A percentile compares a stretch with the other conserved stretches of the same genome.
phyloP scores from a whole-genome alignment of 2,797 vertebrate genomes.

The Micromesistius poutassou region DNA sequence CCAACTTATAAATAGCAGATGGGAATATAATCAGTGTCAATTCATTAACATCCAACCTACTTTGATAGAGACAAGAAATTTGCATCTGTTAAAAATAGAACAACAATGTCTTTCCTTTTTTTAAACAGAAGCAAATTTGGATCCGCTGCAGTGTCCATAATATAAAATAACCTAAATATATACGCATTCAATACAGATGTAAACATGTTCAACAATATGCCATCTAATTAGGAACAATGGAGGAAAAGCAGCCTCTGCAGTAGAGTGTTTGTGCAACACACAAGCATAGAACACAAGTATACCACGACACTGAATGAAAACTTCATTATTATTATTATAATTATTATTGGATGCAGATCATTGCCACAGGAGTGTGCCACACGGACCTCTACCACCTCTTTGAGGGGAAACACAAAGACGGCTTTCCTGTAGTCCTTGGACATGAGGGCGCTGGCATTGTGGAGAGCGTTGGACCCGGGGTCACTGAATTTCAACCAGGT shows the following conservation, averaged over 20 bases:
- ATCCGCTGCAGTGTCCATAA: not conserved
- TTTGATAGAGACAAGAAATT: too few relatives aligned
- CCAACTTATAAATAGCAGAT: too few relatives aligned
- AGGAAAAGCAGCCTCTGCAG: not conserved
- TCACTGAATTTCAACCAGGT: constrained; percentile 74
- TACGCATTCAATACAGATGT: not conserved
- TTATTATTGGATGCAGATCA: constrained; percentile 64
- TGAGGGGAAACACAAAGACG: constrained; percentile 40
- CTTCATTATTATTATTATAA: too few relatives aligned
- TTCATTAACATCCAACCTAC: too few relatives aligned
- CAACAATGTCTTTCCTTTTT: too few relatives aligned
- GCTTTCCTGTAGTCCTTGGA: constrained; percentile 71
- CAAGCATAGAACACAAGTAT: not conserved
- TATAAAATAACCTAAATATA: not conserved
- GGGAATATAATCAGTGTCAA: too few relatives aligned
- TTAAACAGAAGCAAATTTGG: too few relatives aligned
- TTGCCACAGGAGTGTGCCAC: constrained; percentile 70
- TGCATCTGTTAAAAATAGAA: too few relatives aligned
- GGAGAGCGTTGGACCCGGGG: constrained; percentile 73
- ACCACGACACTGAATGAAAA: not conserved
- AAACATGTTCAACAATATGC: not conserved
- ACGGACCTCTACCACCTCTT: constrained; percentile 70
- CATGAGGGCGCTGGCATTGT: constrained; percentile 74
- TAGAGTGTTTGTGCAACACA: not conserved
- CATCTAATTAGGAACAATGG: not conserved